A percentile compares a stretch with the other conserved stretches of the same genome.
phyloP scores from a whole-genome alignment of 53 echinoderm and acorn worm genomes.

The Luidia sarsii region DNA sequence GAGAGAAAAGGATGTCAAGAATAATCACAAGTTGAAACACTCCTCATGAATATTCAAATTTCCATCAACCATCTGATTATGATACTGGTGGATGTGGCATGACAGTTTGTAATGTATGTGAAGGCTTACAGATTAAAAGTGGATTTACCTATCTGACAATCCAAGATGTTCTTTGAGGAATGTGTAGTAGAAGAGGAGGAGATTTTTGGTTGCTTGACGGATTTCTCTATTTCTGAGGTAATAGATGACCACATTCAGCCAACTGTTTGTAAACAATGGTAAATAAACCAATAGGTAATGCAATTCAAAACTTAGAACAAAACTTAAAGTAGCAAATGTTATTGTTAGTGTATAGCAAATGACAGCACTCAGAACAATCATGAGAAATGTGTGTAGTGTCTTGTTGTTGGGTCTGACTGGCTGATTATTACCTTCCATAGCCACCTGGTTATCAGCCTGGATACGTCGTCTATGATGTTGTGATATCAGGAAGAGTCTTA shows the following conservation, averaged over 20 bases:
- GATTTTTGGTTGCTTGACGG: slow-evolving; percentile 1
- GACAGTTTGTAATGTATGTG: no score
- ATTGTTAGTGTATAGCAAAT: background rate
- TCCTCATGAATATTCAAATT: no score
- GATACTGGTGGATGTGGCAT: no score
- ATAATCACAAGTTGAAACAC: no score
- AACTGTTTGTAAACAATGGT: slow-evolving; percentile 2
- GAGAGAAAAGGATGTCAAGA: no score
- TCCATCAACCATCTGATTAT: no score
- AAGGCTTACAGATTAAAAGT: no score
- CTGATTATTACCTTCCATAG: background rate
- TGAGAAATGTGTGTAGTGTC: slow-evolving; percentile 13
- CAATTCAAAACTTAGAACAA: no score
- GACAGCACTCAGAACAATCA: slow-evolving; percentile 9
- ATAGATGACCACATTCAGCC: slow-evolving; percentile 43
- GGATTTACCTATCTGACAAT: no score
- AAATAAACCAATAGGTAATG: background rate
- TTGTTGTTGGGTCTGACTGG: slow-evolving; percentile 23
- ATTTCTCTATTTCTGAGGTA: slow-evolving; percentile 18
- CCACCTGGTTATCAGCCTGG: slow-evolving; percentile 10
- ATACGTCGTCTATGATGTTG: slow-evolving; percentile 26
- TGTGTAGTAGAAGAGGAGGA: slow-evolving; percentile 4
- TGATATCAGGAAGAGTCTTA: slow-evolving; percentile 27
- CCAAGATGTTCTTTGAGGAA: no score
- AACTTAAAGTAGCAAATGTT: background rate